Percentiles rank a stretch among this genome's conserved stretches.
Evolutionary conservation across 2,888 invertebrate genomes (phyloP).

Genomic region (Chironomus riparius): DNA sequence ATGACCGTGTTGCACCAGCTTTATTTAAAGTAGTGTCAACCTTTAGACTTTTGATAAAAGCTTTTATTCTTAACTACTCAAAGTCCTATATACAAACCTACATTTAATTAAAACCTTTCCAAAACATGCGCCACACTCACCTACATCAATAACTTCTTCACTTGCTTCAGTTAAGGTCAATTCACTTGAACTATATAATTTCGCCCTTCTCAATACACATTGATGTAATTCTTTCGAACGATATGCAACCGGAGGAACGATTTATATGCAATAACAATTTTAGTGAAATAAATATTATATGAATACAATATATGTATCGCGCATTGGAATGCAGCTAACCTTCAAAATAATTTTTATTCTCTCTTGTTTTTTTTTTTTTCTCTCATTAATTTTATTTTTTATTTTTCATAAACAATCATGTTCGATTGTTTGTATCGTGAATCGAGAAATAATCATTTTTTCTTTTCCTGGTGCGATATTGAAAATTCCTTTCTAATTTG

Average conservation of each 20-base stretch:
- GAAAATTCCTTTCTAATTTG: neutral
- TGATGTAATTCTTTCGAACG: neutral
- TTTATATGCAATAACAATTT: neutral
- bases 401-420: neutral
- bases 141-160: neutral
- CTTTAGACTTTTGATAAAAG: too few species aligned
- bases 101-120: too few species aligned
- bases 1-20: too few species aligned
- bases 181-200: conserved; percentile 21
- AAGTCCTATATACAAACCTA: too few species aligned
- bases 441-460: neutral
- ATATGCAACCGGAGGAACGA: neutral
- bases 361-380: too few species aligned
- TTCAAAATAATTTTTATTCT: neutral
- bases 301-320: neutral
- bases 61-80: too few species aligned
- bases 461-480: neutral
- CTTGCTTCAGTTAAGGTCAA: neutral
- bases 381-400: too few species aligned
- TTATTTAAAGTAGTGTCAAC: too few species aligned
- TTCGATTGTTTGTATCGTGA: neutral
- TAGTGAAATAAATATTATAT: neutral
- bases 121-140: neutral
- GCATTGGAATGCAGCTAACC: neutral
- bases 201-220: conserved; percentile 13